phyloP scores from a whole-genome alignment of 2,888 invertebrate species.

The Sesamia inferens region DNA sequence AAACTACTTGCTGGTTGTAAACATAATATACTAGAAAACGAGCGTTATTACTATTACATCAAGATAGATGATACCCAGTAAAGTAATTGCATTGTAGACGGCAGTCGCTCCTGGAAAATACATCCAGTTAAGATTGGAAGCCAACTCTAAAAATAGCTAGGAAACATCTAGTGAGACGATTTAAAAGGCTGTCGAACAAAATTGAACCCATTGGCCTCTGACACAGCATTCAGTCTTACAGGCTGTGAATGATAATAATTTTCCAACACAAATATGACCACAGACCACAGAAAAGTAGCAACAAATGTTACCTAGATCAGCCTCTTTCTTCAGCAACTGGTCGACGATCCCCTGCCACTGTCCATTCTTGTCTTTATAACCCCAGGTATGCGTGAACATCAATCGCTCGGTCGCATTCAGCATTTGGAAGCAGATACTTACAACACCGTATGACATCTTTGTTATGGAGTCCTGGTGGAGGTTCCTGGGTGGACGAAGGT shows the following conservation, averaged over 20 bases:
- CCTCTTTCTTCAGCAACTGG: slow-evolving; percentile 80
- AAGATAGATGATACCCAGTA: no score
- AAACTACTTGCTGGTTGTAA: no score
- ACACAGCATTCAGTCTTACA: not conserved
- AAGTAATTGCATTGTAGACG: not conserved
- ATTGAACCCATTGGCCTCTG: no score
- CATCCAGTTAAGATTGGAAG: no score
- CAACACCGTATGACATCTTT: slow-evolving; percentile 83
- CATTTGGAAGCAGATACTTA: slow-evolving; percentile 84
- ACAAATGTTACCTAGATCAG: slow-evolving; percentile 78
- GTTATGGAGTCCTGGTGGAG: slow-evolving; percentile 85
- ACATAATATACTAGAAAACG: no score
- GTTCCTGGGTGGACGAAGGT: slow-evolving; percentile 65
- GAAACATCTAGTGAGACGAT: not conserved
- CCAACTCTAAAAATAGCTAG: not conserved
- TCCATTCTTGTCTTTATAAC: slow-evolving; percentile 83
- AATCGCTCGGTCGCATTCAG: slow-evolving; percentile 80
- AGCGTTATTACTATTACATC: no score
- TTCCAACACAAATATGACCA: not conserved
- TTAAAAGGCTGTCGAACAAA: not conserved
- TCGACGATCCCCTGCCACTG: slow-evolving; percentile 84
- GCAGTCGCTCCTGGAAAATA: not conserved
- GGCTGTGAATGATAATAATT: not conserved
- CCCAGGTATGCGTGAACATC: slow-evolving; percentile 84
- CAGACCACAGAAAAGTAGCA: not conserved